A percentile compares a stretch with the other conserved stretches of the same genome.
phyloP scores from a whole-genome alignment of 2,113 vertebrate species.

The Semnornis frantzii region DNA sequence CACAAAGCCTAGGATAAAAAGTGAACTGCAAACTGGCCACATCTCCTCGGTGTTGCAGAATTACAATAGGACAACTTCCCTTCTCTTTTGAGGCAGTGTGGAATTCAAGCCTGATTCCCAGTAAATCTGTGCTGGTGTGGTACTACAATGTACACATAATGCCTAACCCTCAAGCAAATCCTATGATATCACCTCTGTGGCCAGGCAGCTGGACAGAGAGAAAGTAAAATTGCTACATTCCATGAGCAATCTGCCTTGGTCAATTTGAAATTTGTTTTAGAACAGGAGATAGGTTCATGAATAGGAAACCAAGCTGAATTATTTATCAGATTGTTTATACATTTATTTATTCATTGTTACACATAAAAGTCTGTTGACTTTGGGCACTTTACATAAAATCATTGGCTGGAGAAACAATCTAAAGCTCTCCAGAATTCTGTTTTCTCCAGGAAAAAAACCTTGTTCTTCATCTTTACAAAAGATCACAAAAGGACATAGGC shows the following conservation, averaged over 20 bases:
- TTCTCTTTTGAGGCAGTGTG: neutral
- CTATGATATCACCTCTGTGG: neutral
- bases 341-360: constrained; percentile 34
- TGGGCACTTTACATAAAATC: constrained; percentile 18
- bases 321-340: neutral
- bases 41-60: neutral
- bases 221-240: neutral
- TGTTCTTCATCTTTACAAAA: neutral
- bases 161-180: neutral
- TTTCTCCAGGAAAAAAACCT: neutral
- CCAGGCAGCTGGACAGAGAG: neutral
- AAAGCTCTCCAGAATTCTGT: neutral
- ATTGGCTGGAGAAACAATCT: constrained; percentile 24
- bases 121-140: neutral
- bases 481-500: neutral
- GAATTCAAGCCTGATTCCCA: neutral
- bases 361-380: constrained; percentile 18
- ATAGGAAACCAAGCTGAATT: neutral
- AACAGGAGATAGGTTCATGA: neutral
- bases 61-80: neutral
- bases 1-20: neutral
- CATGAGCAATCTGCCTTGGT: neutral
- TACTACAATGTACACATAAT: neutral
- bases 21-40: neutral
- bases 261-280: neutral